These are phyloP conservation scores for Xanthorhoe designata DNA, from an alignment of 2,888 invertebrate species.

Conservation along the genomic window DNA sequence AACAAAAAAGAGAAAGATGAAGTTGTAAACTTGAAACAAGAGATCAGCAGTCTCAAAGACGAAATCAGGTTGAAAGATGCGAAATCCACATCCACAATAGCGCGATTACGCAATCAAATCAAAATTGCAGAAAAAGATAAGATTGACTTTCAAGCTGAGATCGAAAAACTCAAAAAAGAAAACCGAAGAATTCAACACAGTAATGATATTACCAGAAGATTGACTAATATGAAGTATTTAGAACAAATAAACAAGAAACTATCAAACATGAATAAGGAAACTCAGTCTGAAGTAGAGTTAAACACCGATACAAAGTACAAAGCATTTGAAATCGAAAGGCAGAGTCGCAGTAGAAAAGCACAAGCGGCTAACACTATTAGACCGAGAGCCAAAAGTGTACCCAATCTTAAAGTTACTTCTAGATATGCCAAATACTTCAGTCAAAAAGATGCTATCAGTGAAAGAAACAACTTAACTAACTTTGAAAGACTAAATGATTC, in stretches of 20 bases:
- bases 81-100: conserved; percentile 89
- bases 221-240: conserved; percentile 90
- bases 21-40: conserved; percentile 86
- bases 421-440: conserved; percentile 83
- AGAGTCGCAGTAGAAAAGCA: conserved; percentile 63
- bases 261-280: conserved; percentile 63
- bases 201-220: conserved; percentile 82
- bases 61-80: conserved; percentile 90
- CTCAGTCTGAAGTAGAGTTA: conserved; percentile 59
- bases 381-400: conserved; percentile 80
- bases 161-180: conserved; percentile 88
- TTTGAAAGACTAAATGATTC: conserved; percentile 47
- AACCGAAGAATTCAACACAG: conserved; percentile 87
- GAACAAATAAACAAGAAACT: conserved; percentile 90
- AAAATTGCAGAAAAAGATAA: conserved; percentile 90
- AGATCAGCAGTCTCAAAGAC: conserved; percentile 87
- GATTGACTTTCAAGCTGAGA: conserved; percentile 86
- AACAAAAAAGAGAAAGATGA: conserved; percentile 90
- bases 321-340: conserved; percentile 74
- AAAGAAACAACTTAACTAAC: conserved; percentile 56
- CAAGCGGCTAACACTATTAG: conserved; percentile 50
- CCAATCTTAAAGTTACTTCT: conserved; percentile 78
- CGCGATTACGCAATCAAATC: conserved; percentile 90
- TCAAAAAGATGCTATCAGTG: conserved; percentile 73
- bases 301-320: conserved; percentile 71